Conservation (phyloP, 1,140 invertebrate genomes). For the Phymastichus coffea region DNA sequence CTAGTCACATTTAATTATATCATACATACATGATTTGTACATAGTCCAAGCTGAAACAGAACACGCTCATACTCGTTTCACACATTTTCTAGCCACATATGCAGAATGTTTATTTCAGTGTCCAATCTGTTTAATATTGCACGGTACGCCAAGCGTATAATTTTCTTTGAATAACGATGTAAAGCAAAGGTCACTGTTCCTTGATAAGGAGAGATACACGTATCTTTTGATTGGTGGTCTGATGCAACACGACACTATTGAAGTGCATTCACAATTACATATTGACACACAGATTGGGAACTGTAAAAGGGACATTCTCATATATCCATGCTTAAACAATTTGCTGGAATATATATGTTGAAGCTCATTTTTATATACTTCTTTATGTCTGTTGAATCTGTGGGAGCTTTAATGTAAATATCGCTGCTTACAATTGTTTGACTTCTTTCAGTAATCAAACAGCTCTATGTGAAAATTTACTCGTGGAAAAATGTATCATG, state of each 20-base stretch:
- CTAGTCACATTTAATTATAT: neutral
- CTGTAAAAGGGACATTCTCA: constrained; percentile 68
- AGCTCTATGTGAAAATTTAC: neutral
- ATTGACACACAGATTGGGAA: constrained; percentile 60
- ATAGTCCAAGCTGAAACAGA: constrained; percentile 40
- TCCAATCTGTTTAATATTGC: constrained; percentile 68
- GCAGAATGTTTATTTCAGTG: constrained; percentile 65
- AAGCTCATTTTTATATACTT: constrained; percentile 45
- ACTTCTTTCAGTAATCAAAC: constrained; percentile 5
- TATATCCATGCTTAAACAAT: constrained; percentile 58
- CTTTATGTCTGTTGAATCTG: constrained; percentile 43
- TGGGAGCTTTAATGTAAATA: constrained; percentile 64
- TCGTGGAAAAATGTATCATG: constrained; percentile 7
- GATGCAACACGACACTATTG: neutral
- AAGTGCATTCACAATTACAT: neutral
- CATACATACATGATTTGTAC: constrained; percentile 39
- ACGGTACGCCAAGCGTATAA: too few relatives aligned
- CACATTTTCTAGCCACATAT: constrained; percentile 49
- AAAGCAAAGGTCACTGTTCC: neutral
- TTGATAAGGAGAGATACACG: neutral
- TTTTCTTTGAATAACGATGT: too few relatives aligned
- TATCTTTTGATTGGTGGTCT: neutral
- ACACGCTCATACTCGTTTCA: constrained; percentile 49
- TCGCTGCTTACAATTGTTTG: constrained; percentile 57
- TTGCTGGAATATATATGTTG: constrained; percentile 40